Base-by-base conservation (phyloP, 2,888 invertebrate genomes). In the Kuschelorhynchus macadamiae region DNA sequence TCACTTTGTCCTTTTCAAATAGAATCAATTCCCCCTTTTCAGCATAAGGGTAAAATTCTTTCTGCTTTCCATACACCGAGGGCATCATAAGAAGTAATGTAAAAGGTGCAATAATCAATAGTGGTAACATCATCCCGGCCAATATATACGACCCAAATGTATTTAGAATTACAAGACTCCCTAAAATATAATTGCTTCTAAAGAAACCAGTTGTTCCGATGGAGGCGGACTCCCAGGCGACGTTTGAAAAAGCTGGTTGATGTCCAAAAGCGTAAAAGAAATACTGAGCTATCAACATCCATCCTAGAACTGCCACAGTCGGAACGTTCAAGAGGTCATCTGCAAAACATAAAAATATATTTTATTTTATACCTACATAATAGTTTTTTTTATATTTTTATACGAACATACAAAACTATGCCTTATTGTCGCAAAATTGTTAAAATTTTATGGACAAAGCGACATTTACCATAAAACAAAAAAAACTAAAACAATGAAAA, bases 151-250 rank as follows among this genome's bases (percentile, higher is more conserved):
- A 85, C 33, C 93, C 91, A 79, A 94, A 96, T n/a, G 95, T 92
- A 80, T 96, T 95, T 9, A 93, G 81, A 18, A 89, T 86, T 44
- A 97, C 90, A 42, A 96, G 85, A 14, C 87, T 75, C 11, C 88
- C 90, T 20, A 90, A 89, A 53, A 91, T 78, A 1, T 87, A 75
- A 73, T 87, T 87, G 65, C 87, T 85, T 0, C 85, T 83, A 68
- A 89, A 85, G 72, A 85, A 83, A 60, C 88, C 90, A 52, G 89
- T 87, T 41, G 91, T 89, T 32, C 92, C 92, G 18, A 93, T 86
- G 84, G 97, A 98, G 14, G 96, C 98, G 1, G 97, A 93, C 56
- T 95, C 91, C 97, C 98, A 99, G 56, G 94, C 90, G 74, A 99
- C 94, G 73, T 95, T 92, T 0, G 96, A 90, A 75, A 99, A 89